Conservation (phyloP, 2,797 vertebrate genomes). For the Parauchenoglanis ngamensis region DNA sequence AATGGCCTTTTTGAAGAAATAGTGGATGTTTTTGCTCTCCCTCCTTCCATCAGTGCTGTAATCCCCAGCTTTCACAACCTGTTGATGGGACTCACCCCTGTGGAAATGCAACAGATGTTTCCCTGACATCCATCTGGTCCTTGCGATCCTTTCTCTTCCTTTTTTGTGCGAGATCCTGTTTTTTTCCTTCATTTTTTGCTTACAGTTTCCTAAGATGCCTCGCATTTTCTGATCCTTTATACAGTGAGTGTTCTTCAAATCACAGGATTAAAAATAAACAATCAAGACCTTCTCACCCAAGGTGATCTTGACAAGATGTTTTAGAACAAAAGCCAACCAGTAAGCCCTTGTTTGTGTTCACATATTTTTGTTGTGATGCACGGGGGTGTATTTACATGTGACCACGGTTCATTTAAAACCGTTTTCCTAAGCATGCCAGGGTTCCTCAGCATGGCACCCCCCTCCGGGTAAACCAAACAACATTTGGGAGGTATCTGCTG, state of each 20-base stretch:
- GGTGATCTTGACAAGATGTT: conserved; percentile 52
- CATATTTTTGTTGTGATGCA: conserved; percentile 42
- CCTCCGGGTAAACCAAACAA: conserved; percentile 58
- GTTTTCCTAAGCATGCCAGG: conserved; percentile 53
- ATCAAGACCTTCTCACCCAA: conserved; percentile 36
- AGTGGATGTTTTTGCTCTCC: conserved; percentile 57
- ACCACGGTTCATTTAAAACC: conserved; percentile 48
- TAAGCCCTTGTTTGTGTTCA: conserved; percentile 50
- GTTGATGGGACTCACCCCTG: conserved; percentile 57
- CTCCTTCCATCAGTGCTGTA: conserved; percentile 57
- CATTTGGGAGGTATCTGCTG: conserved; percentile 50
- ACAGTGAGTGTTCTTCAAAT: conserved; percentile 42
- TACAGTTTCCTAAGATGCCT: conserved; percentile 39
- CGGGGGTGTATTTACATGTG: conserved; percentile 44
- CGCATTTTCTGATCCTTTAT: conserved; percentile 36
- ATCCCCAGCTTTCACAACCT: conserved; percentile 57
- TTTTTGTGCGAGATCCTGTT: conserved; percentile 34
- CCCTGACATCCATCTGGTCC: conserved; percentile 74
- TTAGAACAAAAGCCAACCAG: conserved; percentile 51
- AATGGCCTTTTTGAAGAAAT: conserved; percentile 73
- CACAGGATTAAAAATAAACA: conserved; percentile 60
- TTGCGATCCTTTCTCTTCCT: conserved; percentile 62
- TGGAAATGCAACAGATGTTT: conserved; percentile 78
- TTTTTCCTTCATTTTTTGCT: conserved; percentile 44
- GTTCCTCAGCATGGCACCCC: conserved; percentile 54